Evolutionary conservation across 2,888 invertebrate species (phyloP), one percentile per base, ranked within the genome.

Genomic region (Sabatieria punctata): DNA sequence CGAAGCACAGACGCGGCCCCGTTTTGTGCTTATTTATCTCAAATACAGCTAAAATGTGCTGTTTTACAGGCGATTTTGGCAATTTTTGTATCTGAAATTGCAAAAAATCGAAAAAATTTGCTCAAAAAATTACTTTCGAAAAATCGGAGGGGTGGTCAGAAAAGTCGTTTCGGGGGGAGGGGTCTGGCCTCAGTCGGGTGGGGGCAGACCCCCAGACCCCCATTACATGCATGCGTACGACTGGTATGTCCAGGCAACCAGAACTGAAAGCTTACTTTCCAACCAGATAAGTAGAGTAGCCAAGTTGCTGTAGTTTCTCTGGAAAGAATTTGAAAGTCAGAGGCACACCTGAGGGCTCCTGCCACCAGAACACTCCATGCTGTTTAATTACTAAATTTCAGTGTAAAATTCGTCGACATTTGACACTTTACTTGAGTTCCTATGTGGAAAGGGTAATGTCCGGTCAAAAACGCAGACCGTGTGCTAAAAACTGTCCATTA

Each of bases 401-500:
- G 33, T 33, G 13, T n/a, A 13, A 33, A 33, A 13, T n/a, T 33
- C n/a, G n/a, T 33, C 13, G 11, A 33, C n/a, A 33, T 13, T 33
- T 13, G 11, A 13, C 33, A 33, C n/a, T 33, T 13, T 38, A 38
- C 65, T 60, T 67, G 66, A 46, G 66, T 62, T 30, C 66, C 66
- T 1, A 59, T 57, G 35, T 58, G 57, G 50, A 63, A 64, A 18
- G 66, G 65, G 50, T 64, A 67, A 45, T 62, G 59, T 4, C 66
- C 66, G 13, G 65, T 65, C 63, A 66, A 60, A 41, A 67, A 56
- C 15, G 66, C 60, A 27, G 61, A 58, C 48, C 66, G 51, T 2
- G 66, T 66, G 35, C 65, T 65, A 50, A 6, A 54, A 58, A 40
- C 33, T 26, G 3, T 18, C 30, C 39, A 27, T 23, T 30, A 26